These are phyloP conservation scores for Caenorhabditis brenneri DNA, from an alignment of 1,140 invertebrate genomes.

Conservation along the genomic window DNA sequence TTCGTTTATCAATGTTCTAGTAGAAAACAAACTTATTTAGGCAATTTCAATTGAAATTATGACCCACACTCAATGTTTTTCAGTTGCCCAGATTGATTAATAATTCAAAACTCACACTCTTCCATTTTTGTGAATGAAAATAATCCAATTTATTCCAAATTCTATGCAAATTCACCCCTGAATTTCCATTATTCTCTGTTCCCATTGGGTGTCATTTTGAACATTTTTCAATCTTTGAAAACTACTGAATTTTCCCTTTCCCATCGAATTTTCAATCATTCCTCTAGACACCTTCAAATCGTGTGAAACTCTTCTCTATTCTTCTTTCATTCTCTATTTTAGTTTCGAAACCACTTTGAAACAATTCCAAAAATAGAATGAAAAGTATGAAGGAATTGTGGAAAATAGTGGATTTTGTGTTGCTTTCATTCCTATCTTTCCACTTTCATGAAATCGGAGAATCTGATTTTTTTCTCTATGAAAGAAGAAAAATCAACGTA, in stretches of 20 bases:
- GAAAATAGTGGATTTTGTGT: not conserved
- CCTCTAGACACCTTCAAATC: not conserved
- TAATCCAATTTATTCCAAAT: not conserved
- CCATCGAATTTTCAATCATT: not conserved
- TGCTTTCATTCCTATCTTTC: not conserved
- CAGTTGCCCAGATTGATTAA: too few relatives aligned
- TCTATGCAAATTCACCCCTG: conserved; percentile 1
- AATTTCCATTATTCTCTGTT: too few relatives aligned
- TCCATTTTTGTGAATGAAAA: not conserved
- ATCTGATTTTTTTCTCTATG: conserved; percentile 20
- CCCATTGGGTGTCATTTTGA: not conserved
- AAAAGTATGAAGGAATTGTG: not conserved
- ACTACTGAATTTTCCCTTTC: not conserved
- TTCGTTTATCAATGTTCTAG: too few relatives aligned
- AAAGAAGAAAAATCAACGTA: not conserved
- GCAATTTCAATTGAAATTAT: too few relatives aligned
- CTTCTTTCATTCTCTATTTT: not conserved
- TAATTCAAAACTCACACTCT: not conserved
- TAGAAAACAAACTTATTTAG: too few relatives aligned
- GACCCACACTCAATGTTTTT: too few relatives aligned
- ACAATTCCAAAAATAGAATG: not conserved
- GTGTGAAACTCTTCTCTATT: not conserved
- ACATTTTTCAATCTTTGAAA: not conserved
- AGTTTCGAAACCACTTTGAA: not conserved
- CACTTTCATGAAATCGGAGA: conserved; percentile 15